Conservation (phyloP, 2,888 invertebrate species). For the Drosophila meridionalis region DNA sequence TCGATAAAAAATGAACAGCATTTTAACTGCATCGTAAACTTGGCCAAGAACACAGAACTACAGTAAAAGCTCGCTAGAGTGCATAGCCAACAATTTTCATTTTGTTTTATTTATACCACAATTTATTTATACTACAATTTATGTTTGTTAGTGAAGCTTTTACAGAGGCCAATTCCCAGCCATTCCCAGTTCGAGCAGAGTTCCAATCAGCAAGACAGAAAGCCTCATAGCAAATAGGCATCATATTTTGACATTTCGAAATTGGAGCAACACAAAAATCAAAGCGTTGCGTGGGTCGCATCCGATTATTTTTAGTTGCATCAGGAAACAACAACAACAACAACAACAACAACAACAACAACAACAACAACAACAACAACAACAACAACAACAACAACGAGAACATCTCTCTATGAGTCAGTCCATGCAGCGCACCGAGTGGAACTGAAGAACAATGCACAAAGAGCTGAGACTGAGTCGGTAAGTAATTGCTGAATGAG, state of each 20-base stretch:
- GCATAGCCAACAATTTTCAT: neutral
- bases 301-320: slow-evolving; percentile 60
- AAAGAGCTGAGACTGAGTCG: slow-evolving; percentile 6
- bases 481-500: slow-evolving; percentile 30
- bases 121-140: slow-evolving; percentile 6
- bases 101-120: neutral
- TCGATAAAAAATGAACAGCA: slow-evolving; percentile 27
- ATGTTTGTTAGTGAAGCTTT: too few species aligned
- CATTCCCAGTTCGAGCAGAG: neutral
- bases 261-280: slow-evolving; percentile 65
- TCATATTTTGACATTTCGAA: slow-evolving; percentile 63
- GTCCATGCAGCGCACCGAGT: slow-evolving; percentile 21
- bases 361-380: slow-evolving; percentile 33
- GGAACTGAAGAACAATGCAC: slow-evolving; percentile 25
- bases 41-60: neutral
- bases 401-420: slow-evolving; percentile 30
- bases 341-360: slow-evolving; percentile 19
- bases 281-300: slow-evolving; percentile 76
- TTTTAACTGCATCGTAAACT: slow-evolving; percentile 26
- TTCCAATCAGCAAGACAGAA: too few species aligned
- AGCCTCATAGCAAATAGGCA: slow-evolving; percentile 17
- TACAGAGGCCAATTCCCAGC: neutral
- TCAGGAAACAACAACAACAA: slow-evolving; percentile 53
- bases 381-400: slow-evolving; percentile 26
- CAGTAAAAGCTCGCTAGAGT: neutral